Base-by-base conservation (phyloP, 2,797 vertebrate genomes). In the Microcaecilia unicolor region DNA sequence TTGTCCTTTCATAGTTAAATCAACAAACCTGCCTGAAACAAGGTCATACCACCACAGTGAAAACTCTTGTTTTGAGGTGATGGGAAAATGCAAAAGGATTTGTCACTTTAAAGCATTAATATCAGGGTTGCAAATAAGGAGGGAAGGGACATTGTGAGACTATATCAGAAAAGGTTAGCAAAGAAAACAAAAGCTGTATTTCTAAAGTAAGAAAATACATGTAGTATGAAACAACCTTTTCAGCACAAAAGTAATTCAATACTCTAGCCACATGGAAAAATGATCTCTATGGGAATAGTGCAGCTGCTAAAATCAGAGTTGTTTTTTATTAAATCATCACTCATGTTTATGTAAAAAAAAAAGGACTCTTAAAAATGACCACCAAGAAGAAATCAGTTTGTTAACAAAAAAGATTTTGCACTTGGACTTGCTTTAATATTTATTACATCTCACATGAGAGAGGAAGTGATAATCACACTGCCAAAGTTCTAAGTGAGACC, bases 251-350 rank as follows among this genome's bases (percentile, higher is more conserved):
- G 77, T 54, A 80, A 80, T 6, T 56, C 48, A 74, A 78, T 66
- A 52, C 55, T 51, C 52, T 51, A 67, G 74, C 70, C 64, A 70
- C 66, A 72, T n/a, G 68, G 74, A 76, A 76, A 80, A 73, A 69
- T 55, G 75, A 78, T 76, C 65, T 19, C 67, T 59, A 60, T 75
- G 76, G 77, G 76, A 82, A 73, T 41, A 53, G 58, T 37, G 43
- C 67, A 76, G 76, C 70, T 79, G 74, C 67, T 70, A 74, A 74
- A 78, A 70, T 55, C 48, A 74, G 70, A 68, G 70, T 53, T 67
- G 54, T 37, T 62, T 66, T 67, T 68, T 66, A 77, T 76, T 70
- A 72, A 74, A 65, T 66, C 29, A 30, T 48, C 55, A 26, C 59
- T 58, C 22, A 24, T 68, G 61, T 74, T 68, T 78, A 59, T 59